Conservation (phyloP, 2,888 invertebrate species). For the Hylaea fasciaria region DNA sequence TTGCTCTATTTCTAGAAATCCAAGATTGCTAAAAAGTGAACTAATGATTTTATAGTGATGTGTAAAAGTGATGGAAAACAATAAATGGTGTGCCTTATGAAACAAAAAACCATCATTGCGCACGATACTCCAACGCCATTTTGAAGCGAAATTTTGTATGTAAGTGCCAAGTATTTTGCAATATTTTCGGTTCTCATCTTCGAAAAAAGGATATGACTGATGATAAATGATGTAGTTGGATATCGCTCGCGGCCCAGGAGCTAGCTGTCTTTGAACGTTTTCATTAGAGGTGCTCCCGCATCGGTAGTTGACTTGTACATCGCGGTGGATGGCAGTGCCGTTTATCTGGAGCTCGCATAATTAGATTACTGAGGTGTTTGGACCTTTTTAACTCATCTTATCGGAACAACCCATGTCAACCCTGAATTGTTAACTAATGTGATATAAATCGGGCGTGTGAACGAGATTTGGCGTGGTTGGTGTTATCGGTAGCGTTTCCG, state of each 20-base stretch:
- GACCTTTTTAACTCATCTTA: constrained; percentile 19
- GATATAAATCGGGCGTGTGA: constrained; percentile 35
- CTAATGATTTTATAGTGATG: constrained; percentile 65
- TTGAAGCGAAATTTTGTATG: constrained; percentile 86
- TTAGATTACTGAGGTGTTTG: constrained; percentile 64
- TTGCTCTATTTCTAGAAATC: constrained; percentile 53
- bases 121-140: constrained; percentile 86
- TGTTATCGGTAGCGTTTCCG: constrained; percentile 81
- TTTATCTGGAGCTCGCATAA: constrained; percentile 72
- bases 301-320: constrained; percentile 68
- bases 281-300: constrained; percentile 33
- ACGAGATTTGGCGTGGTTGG: constrained; percentile 59
- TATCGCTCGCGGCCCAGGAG: constrained; percentile 53
- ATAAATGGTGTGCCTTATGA: constrained; percentile 74
- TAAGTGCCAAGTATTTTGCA: constrained; percentile 85
- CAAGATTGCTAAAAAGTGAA: constrained; percentile 64
- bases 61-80: constrained; percentile 68
- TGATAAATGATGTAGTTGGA: constrained; percentile 57
- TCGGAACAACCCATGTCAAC: constrained; percentile 17
- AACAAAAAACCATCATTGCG: constrained; percentile 85
- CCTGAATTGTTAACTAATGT: constrained; percentile 8
- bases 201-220: constrained; percentile 54
- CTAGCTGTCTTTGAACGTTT: constrained; percentile 48
- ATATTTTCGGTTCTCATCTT: constrained; percentile 73
- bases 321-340: constrained; percentile 75